Percentiles rank a stretch among this genome's conserved stretches.
Conservation (phyloP, 2,797 vertebrate species). For the Poeciliopsis infans region DNA sequence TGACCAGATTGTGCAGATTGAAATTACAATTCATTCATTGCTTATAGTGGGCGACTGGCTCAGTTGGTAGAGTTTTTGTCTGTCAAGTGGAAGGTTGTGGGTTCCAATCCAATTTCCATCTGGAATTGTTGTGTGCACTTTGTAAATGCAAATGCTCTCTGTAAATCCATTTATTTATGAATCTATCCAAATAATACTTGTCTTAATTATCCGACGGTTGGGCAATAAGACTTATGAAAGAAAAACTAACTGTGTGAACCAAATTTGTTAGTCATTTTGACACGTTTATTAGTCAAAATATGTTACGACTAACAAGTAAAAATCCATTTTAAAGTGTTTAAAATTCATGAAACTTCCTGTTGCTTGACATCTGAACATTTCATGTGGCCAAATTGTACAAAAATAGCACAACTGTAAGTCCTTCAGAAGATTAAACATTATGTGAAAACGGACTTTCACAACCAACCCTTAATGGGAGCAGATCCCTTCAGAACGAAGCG, state of each 20-base stretch:
- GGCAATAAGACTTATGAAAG: neutral
- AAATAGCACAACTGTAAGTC: neutral
- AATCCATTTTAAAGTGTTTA: neutral
- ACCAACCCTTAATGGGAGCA: conserved; percentile 16
- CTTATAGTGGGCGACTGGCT: neutral
- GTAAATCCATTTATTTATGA: no score
- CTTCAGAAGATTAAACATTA: neutral
- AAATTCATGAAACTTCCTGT: neutral
- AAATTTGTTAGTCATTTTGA: neutral
- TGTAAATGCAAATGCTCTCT: no score
- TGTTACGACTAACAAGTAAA: neutral
- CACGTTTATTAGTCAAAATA: no score
- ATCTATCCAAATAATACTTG: neutral
- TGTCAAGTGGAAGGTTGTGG: no score
- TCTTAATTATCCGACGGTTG: no score
- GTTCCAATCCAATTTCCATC: no score
- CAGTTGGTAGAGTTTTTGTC: no score
- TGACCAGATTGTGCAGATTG: no score
- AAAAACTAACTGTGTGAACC: neutral
- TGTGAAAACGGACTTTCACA: neutral
- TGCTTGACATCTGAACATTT: neutral
- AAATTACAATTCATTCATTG: neutral
- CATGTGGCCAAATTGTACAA: neutral
- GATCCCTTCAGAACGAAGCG: conserved; percentile 10
- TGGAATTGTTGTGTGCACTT: no score